Base-by-base conservation (phyloP, 2,113 vertebrate species). In the Monopterus albus region DNA sequence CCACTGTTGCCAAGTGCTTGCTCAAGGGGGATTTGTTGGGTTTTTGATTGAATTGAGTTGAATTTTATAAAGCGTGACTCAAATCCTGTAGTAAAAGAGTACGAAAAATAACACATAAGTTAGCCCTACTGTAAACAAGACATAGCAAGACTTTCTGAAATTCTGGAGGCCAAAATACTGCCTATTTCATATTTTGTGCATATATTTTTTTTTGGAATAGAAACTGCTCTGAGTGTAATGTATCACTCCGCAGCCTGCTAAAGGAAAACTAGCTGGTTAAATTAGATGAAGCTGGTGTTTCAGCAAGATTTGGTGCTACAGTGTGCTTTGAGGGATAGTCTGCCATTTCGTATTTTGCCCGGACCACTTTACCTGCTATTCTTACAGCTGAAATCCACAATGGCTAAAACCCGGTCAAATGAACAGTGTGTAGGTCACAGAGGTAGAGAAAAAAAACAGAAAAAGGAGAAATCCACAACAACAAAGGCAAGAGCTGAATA, bases 401-500 rank as follows among this genome's bases (percentile, higher is more conserved):
- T 77, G 72, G 78, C 68, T 65, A 75, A 78, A 85, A 88, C 70
- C 75, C 45, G 56, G 84, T 83, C 87, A 88, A 83, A 78, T 79
- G 70, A 86, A 67, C 74, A 79, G 64, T 23, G 69, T 60, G 57
- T 73, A 81, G 89, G 88, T 89, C 83, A 86, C 18, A 20, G 78
- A 80, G 53, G 83, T 58, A 63, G 60, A 52, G 52, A 20, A 79
- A 72, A 70, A 62, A 75, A 74, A 61, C 55, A 47, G 28, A 72
- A 38, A 79, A 42, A 52, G 47, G 53, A 83, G 72, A 87, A 79
- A 82, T 72, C 55, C 73, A 87, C 60, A 72, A 82, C 84, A 87
- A 83, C 80, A 91, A 87, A 90, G 81, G 82, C 56, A 7, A 74
- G 52, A 88, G 79, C 57, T 38, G 76, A 88, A 83, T 75, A 87